These are phyloP conservation scores for Pseudomyrmex concolor DNA, from an alignment of 1,140 invertebrate species.

Conservation along the genomic window DNA sequence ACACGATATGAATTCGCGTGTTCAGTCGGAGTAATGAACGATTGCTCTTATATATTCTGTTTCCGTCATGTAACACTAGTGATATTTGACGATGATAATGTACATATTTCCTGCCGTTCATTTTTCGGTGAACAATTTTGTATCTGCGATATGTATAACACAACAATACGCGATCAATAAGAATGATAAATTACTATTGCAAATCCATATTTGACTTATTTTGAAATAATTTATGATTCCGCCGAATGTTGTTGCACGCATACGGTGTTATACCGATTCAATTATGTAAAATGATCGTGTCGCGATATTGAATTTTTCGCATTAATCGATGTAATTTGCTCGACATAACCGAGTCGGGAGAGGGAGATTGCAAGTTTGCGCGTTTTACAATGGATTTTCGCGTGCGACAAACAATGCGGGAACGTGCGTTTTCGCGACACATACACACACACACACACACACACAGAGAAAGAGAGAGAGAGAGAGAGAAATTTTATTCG, in stretches of 20 bases:
- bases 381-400: conserved; percentile 5
- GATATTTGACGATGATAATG: not conserved
- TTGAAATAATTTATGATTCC: conserved; percentile 5
- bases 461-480: not conserved
- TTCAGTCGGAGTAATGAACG: conserved; percentile 2
- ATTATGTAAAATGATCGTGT: conserved; percentile 4
- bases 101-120: not conserved
- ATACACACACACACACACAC: too few species aligned
- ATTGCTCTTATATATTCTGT: not conserved
- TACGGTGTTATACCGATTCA: not conserved
- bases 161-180: not conserved
- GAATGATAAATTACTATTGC: conserved; percentile 25
- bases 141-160: not conserved
- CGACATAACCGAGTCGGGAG: not conserved
- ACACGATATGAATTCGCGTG: not conserved
- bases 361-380: too few species aligned
- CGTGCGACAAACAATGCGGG: not conserved
- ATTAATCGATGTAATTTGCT: conserved; percentile 4
- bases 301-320: not conserved
- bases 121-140: not conserved
- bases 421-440: not conserved
- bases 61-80: not conserved
- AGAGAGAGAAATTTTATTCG: conserved; percentile 21
- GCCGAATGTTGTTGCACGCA: not conserved
- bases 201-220: not conserved